These are phyloP conservation scores for Stenodera caucasica DNA, from an alignment of 2,888 invertebrate genomes.

Conservation along the genomic window DNA sequence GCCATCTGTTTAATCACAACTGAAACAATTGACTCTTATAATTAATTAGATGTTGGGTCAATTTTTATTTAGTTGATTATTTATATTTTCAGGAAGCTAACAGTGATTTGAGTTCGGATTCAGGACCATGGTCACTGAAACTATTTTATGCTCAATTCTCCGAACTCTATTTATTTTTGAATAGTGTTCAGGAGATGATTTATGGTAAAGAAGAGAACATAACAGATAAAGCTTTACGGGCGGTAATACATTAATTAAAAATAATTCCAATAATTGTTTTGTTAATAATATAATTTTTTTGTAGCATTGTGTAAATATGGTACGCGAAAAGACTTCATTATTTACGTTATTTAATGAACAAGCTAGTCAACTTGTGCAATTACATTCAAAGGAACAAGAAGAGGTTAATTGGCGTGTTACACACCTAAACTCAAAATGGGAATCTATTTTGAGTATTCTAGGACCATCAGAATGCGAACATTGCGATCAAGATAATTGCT, in stretches of 20 bases:
- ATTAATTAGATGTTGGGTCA: too few relatives aligned
- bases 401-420: conserved; percentile 74
- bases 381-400: conserved; percentile 64
- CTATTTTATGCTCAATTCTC: conserved; percentile 79
- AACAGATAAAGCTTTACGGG: conserved; percentile 68
- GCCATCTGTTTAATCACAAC: too few relatives aligned
- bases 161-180: conserved; percentile 80
- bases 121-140: conserved; percentile 72
- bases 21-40: too few relatives aligned
- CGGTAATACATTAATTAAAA: conserved; percentile 57
- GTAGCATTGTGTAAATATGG: conserved; percentile 76
- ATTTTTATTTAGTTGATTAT: too few relatives aligned
- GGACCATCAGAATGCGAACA: conserved; percentile 60
- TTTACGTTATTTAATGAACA: conserved; percentile 78
- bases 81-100: conserved; percentile 81
- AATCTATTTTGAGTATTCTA: conserved; percentile 71
- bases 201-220: conserved; percentile 74
- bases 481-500: conserved; percentile 49
- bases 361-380: conserved; percentile 69
- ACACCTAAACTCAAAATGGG: conserved; percentile 79
- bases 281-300: conserved; percentile 39
- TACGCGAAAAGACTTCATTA: conserved; percentile 71
- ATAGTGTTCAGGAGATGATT: conserved; percentile 75
- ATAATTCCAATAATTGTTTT: not conserved
- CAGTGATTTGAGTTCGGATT: conserved; percentile 71